Percentiles rank a stretch among this genome's conserved stretches.
These are phyloP conservation scores for Altica lythri DNA, from an alignment of 2,888 invertebrate genomes.

Conservation along the genomic window DNA sequence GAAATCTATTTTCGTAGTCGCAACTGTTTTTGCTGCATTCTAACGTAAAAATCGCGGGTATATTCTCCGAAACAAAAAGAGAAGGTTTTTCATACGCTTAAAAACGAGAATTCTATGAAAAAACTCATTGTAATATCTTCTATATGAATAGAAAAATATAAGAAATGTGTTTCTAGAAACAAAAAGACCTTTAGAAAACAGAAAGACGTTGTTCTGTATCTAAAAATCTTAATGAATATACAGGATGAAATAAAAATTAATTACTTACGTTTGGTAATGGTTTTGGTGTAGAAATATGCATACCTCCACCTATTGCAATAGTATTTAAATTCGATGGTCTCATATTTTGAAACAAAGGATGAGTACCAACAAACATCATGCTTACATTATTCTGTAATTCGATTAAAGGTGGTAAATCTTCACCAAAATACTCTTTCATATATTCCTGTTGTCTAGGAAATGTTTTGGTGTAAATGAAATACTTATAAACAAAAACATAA, in stretches of 20 bases:
- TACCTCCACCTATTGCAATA: constrained; percentile 48
- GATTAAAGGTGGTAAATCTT: constrained; percentile 39
- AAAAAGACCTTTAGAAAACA: no score
- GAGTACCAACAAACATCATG: constrained; percentile 49
- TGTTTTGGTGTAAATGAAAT: constrained; percentile 10
- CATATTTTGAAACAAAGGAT: constrained; percentile 48
- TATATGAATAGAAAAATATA: no score
- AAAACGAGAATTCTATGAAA: no score
- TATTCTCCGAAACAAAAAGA: no score
- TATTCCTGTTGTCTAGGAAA: constrained; percentile 34
- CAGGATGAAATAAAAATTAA: background rate
- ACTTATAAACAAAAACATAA: constrained; percentile 20
- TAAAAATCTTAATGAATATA: background rate
- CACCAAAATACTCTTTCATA: constrained; percentile 46
- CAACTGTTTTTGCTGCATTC: no score
- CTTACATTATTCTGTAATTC: constrained; percentile 47
- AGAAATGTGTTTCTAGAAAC: no score
- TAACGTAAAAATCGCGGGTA: no score
- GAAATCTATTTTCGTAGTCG: no score
- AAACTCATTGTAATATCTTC: no score
- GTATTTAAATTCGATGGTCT: constrained; percentile 50
- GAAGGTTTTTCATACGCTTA: no score
- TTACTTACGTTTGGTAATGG: constrained; percentile 45
- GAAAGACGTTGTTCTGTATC: no score
- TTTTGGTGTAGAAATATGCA: constrained; percentile 42